Percentiles rank a stretch among this genome's conserved stretches.
Conservation (phyloP, 2,113 vertebrate species). For the Ammodramus savannarum region DNA sequence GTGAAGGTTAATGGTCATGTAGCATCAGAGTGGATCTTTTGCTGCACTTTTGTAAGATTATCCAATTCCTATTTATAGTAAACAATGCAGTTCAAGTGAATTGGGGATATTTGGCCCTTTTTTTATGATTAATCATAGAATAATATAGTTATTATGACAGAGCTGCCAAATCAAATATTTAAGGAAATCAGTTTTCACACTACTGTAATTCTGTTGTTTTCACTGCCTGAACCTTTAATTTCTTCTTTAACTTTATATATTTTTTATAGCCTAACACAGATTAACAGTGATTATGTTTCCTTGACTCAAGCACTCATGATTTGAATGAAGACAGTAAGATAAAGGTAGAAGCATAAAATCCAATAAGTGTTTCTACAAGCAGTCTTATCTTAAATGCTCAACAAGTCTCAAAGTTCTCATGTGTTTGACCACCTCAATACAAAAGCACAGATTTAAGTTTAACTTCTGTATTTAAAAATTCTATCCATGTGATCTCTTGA, state of each 20-base stretch:
- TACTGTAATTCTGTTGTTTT: not conserved
- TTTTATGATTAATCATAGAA: not conserved
- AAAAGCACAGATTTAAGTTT: not conserved
- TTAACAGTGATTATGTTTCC: not conserved
- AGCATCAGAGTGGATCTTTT: not conserved
- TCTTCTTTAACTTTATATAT: not conserved
- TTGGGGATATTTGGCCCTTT: not conserved
- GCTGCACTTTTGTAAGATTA: not conserved
- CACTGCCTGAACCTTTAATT: not conserved
- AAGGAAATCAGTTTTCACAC: not conserved
- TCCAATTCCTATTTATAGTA: not conserved
- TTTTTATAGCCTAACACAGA: not conserved
- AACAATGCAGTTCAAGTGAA: not conserved
- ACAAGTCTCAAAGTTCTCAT: not conserved
- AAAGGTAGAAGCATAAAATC: not conserved
- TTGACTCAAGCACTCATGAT: not conserved
- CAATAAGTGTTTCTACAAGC: not conserved
- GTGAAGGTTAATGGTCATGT: not conserved
- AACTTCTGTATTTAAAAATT: not conserved
- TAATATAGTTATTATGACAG: not conserved
- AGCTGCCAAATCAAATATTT: not conserved
- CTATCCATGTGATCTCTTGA: not conserved
- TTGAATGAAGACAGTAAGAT: not conserved
- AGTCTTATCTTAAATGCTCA: not conserved
- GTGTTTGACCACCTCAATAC: not conserved